These are phyloP conservation scores for Leptothorax acervorum DNA, from an alignment of 2,888 invertebrate species.

Conservation along the genomic window DNA sequence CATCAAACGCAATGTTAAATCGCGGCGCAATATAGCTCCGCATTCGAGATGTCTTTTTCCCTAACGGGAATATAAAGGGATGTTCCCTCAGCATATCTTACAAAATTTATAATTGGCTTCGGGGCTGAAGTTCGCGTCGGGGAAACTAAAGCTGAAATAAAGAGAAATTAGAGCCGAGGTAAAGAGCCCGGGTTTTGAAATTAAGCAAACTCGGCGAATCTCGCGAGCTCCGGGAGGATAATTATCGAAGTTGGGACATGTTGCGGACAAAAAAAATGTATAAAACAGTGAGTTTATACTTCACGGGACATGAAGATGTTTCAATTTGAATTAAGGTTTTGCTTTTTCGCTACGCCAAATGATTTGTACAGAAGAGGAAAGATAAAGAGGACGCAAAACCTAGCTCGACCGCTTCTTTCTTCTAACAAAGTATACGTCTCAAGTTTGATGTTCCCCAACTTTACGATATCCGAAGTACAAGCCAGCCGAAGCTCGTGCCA, in stretches of 20 bases:
- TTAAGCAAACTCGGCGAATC: conserved; percentile 39
- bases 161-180: neutral
- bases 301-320: neutral
- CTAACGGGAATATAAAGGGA: conserved; percentile 16
- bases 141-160: conserved; percentile 22
- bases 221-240: conserved; percentile 19
- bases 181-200: conserved; percentile 18
- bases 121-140: conserved; percentile 18
- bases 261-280: conserved; percentile 33
- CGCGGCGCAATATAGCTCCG: neutral
- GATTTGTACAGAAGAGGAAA: neutral
- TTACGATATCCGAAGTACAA: conserved; percentile 16
- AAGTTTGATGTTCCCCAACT: conserved; percentile 13
- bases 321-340: conserved; percentile 5
- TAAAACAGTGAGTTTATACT: conserved; percentile 5
- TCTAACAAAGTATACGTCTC: neutral
- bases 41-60: neutral
- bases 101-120: conserved; percentile 50
- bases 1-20: conserved; percentile 14
- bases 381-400: neutral
- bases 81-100: conserved; percentile 7
- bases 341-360: neutral
- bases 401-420: neutral
- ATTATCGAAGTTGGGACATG: conserved; percentile 45
- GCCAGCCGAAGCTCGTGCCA: conserved; percentile 8